These are phyloP conservation scores for Neuroterus valhalla DNA, from an alignment of 1,140 invertebrate genomes.

Conservation along the genomic window DNA sequence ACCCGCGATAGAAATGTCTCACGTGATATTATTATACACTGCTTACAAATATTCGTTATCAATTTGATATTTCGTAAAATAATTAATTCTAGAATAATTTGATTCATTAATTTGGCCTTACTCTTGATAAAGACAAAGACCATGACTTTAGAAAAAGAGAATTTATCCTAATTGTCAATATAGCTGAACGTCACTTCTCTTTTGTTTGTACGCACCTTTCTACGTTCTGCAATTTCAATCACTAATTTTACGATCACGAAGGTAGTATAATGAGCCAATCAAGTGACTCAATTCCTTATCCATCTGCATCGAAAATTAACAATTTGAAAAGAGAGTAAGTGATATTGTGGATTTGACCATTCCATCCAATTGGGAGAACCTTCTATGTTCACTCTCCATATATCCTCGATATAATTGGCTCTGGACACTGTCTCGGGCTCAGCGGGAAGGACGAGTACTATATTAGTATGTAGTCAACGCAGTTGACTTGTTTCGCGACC, in stretches of 20 bases:
- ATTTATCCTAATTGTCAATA: neutral
- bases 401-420: constrained; percentile 24
- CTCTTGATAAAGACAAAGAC: too few relatives aligned
- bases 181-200: neutral
- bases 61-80: too few relatives aligned
- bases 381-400: constrained; percentile 2
- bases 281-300: constrained; percentile 3
- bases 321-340: constrained; percentile 12
- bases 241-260: neutral
- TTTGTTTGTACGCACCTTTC: neutral
- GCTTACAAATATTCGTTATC: too few relatives aligned
- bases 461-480: neutral
- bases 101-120: too few relatives aligned
- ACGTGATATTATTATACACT: too few relatives aligned
- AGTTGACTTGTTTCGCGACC: neutral
- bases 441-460: neutral
- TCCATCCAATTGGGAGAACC: neutral
- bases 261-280: neutral
- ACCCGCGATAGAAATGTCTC: too few relatives aligned
- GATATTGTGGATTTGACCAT: constrained; percentile 16
- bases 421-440: neutral
- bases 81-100: too few relatives aligned
- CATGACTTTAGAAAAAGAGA: neutral
- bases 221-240: neutral
- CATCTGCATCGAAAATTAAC: constrained; percentile 9